Percentiles rank a stretch among this genome's conserved stretches.
Evolutionary conservation across 2,113 vertebrate genomes (phyloP).

Genomic region (Phrynocephalus versicolor): DNA sequence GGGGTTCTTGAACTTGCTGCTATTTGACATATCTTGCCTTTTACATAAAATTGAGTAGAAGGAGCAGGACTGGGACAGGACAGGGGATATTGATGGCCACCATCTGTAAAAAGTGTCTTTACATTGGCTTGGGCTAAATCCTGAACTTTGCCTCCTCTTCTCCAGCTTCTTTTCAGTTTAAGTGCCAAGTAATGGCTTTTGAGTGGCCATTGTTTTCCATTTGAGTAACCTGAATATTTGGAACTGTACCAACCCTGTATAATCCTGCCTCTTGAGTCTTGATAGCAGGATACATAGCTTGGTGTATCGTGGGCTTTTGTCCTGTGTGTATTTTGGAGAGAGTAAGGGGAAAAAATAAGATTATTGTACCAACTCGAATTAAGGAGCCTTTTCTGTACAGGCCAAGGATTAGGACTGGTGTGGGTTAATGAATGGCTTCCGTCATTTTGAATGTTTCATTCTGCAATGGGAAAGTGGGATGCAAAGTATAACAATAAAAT

Average conservation of each 20-base stretch:
- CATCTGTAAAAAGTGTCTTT: not conserved
- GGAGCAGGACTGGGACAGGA: too few relatives aligned
- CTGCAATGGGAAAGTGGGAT: not conserved
- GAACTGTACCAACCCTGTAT: not conserved
- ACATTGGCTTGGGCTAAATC: not conserved
- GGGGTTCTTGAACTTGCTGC: not conserved
- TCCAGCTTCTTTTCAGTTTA: not conserved
- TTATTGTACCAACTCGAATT: rapidly evolving
- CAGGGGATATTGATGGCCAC: not conserved
- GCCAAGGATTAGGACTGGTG: not conserved
- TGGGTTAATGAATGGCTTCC: not conserved
- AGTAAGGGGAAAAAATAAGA: not conserved
- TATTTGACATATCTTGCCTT: not conserved
- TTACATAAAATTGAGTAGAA: not conserved
- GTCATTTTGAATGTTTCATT: not conserved
- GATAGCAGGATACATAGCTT: not conserved
- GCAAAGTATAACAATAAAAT: not conserved
- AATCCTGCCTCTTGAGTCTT: not conserved
- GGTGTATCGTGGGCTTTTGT: not conserved
- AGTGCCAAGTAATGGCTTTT: not conserved
- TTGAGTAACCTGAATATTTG: not conserved
- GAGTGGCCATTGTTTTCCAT: not conserved
- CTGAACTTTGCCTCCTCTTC: not conserved
- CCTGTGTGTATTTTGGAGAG: not conserved
- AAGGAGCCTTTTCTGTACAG: not conserved